Conservation (phyloP, 2,888 invertebrate genomes). For the Aethes cnicana region DNA sequence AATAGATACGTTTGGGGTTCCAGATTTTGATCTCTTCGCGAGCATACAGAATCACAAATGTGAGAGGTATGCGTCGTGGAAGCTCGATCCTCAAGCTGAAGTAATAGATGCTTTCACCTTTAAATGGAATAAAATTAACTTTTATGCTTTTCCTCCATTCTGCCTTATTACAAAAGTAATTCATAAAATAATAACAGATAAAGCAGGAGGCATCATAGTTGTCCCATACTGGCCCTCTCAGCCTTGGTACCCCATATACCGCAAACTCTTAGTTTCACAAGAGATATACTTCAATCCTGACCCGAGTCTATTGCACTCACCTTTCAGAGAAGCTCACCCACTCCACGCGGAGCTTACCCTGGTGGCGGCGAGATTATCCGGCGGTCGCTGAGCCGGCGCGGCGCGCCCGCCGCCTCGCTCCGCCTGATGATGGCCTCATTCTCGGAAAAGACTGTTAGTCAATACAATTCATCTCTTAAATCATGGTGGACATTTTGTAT, state of each 20-base stretch:
- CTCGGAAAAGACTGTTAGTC: not conserved
- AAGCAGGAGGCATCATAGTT: not conserved
- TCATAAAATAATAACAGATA: not conserved
- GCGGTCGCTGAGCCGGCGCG: not conserved
- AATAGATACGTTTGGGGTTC: too few relatives aligned
- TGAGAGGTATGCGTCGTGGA: not conserved
- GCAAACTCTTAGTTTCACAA: not conserved
- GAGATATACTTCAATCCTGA: not conserved
- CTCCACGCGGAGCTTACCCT: not conserved
- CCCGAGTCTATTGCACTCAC: not conserved
- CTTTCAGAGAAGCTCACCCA: not conserved
- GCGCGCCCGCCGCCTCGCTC: not conserved
- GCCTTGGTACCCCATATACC: not conserved
- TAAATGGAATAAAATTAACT: not conserved
- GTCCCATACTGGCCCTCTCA: not conserved
- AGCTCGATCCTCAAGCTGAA: slow-evolving; percentile 1
- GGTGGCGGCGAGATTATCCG: not conserved
- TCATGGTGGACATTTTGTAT: not conserved
- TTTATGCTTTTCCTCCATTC: slow-evolving; percentile 13
- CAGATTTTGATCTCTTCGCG: not conserved
- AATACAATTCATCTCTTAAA: not conserved
- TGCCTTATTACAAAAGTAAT: not conserved
- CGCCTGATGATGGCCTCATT: not conserved
- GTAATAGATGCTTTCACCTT: slow-evolving; percentile 5
- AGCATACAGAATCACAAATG: not conserved